Evolutionary conservation across 2,113 vertebrate species (phyloP).

Genomic region (Rhinoptilus africanus): DNA sequence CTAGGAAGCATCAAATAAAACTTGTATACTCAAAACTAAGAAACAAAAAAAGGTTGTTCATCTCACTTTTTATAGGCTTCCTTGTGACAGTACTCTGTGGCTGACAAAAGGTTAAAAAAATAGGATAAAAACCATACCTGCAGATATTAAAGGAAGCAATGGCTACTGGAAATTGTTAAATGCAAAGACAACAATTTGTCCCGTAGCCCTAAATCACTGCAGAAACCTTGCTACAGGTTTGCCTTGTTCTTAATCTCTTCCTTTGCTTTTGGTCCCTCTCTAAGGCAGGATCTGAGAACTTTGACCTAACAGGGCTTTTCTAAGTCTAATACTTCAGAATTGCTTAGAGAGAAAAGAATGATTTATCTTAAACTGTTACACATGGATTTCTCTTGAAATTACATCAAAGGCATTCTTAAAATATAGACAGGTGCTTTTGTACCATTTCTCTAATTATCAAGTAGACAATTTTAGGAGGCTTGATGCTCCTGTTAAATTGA

Average conservation of each 20-base stretch:
- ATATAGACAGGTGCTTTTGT: not conserved
- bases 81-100: not conserved
- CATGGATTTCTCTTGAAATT: not conserved
- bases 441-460: not conserved
- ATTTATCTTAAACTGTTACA: not conserved
- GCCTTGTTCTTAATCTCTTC: not conserved
- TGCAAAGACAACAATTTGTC: not conserved
- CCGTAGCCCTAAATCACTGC: not conserved
- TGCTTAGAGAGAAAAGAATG: not conserved
- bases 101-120: not conserved
- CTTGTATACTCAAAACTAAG: not conserved
- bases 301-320: conserved; percentile 11
- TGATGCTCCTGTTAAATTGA: not conserved
- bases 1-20: not conserved
- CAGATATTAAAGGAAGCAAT: not conserved
- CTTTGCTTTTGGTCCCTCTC: not conserved
- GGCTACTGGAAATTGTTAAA: not conserved
- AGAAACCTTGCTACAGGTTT: not conserved
- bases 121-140: not conserved
- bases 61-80: not conserved
- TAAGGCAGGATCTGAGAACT: not conserved
- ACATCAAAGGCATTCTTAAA: not conserved
- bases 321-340: not conserved
- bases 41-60: not conserved
- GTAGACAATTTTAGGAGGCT: not conserved